Conservation (phyloP, 2,797 vertebrate species). For the Euphonia xanthogaster region DNA sequence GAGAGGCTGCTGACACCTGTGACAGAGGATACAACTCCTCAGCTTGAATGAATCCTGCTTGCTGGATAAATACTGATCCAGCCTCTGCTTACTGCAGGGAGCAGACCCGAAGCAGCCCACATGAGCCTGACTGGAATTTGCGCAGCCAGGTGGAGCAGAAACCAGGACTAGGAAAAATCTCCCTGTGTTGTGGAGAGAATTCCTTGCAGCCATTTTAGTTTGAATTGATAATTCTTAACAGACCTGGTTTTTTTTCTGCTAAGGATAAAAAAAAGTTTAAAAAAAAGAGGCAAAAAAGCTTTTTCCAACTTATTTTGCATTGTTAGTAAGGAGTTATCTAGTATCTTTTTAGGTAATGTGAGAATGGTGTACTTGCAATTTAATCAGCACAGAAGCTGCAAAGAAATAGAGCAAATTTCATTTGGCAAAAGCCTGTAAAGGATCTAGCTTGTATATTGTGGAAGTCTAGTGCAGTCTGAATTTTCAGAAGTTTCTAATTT, state of each 20-base stretch:
- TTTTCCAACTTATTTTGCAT: background rate
- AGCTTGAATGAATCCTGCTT: background rate
- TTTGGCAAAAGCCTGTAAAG: background rate
- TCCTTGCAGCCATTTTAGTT: background rate
- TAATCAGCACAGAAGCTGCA: background rate
- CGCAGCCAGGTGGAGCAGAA: background rate
- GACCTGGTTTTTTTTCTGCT: fast-evolving
- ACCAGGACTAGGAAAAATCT: background rate
- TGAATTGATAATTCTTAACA: background rate
- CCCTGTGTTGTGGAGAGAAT: background rate
- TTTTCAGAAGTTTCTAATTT: background rate
- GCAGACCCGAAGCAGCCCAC: background rate
- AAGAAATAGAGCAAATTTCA: background rate
- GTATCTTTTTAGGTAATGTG: background rate
- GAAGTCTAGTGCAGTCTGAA: background rate
- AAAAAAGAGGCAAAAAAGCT: background rate
- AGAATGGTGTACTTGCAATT: background rate
- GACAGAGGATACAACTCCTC: background rate
- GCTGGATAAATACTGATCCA: background rate
- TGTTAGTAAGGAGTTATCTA: background rate
- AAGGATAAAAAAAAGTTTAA: background rate
- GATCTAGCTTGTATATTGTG: background rate
- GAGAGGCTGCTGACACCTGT: background rate
- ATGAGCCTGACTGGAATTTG: background rate
- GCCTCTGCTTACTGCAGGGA: background rate